Percentiles rank a stretch among this genome's conserved stretches.
Conservation (phyloP, 2,113 vertebrate genomes). For the Pygathrix nemaeus region DNA sequence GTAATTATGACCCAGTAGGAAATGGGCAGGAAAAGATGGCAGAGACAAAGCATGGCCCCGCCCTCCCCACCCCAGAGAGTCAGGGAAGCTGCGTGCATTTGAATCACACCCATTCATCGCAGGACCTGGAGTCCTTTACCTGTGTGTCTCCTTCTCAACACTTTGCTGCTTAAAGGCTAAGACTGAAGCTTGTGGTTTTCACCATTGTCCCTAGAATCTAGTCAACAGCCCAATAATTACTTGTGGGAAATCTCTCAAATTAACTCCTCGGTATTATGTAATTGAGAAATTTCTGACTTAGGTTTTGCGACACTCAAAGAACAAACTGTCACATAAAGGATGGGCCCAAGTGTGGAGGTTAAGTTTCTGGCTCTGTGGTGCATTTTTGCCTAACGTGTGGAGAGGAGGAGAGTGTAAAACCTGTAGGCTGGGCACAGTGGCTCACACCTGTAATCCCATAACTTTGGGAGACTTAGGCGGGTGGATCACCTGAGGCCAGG, state of each 20-base stretch:
- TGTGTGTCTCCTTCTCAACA: fast-evolving
- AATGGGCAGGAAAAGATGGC: fast-evolving
- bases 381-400: not conserved
- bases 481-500: too few species aligned
- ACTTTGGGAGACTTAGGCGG: too few species aligned
- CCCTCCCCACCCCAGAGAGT: not conserved
- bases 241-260: too few species aligned
- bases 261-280: not conserved
- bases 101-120: fast-evolving
- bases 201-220: fast-evolving
- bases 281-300: not conserved
- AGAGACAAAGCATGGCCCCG: not conserved
- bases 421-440: not conserved
- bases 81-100: not conserved
- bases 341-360: too few species aligned
- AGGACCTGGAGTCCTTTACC: too few species aligned
- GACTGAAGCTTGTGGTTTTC: not conserved
- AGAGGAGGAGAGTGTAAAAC: too few species aligned
- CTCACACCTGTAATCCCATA: too few species aligned
- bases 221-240: fast-evolving
- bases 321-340: not conserved
- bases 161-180: not conserved
- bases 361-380: not conserved
- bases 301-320: not conserved
- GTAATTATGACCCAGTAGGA: too few species aligned